These are phyloP conservation scores for Drosophila monieri DNA, from an alignment of 2,888 invertebrate genomes.

Conservation along the genomic window DNA sequence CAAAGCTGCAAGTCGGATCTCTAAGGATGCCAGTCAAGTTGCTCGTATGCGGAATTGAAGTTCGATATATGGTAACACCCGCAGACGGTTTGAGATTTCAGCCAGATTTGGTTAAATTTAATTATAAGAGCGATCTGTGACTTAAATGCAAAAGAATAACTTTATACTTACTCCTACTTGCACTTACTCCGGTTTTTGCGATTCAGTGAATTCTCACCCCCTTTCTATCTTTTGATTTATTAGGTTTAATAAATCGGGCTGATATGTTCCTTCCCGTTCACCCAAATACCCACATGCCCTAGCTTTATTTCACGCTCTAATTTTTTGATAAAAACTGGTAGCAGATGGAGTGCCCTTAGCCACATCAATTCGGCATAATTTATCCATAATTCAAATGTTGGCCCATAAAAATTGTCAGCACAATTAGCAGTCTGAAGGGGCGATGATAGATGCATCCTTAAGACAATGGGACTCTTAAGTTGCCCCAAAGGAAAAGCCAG, in stretches of 20 bases:
- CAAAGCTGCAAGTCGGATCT: slow-evolving; percentile 44
- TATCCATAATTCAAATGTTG: slow-evolving; percentile 62
- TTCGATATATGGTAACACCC: slow-evolving; percentile 64
- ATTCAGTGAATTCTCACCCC: not conserved
- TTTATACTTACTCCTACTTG: not conserved
- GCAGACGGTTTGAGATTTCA: slow-evolving; percentile 37
- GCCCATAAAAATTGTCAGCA: slow-evolving; percentile 74
- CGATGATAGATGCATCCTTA: slow-evolving; percentile 6
- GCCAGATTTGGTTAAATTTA: slow-evolving; percentile 60
- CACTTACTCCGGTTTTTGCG: not conserved
- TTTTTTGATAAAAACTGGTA: slow-evolving; percentile 68
- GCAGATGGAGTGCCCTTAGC: slow-evolving; percentile 64
- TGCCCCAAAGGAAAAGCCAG: slow-evolving; percentile 10
- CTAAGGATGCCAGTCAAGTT: slow-evolving; percentile 58
- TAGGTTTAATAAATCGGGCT: slow-evolving; percentile 63
- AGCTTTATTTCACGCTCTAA: slow-evolving; percentile 73
- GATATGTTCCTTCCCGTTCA: slow-evolving; percentile 2
- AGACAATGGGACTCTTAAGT: slow-evolving; percentile 30
- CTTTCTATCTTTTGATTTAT: slow-evolving; percentile 60
- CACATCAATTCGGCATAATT: slow-evolving; percentile 73
- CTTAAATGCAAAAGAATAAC: not conserved
- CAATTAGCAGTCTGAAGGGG: slow-evolving; percentile 58
- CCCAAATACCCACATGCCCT: slow-evolving; percentile 10
- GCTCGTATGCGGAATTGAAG: slow-evolving; percentile 68
- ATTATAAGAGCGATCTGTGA: slow-evolving; percentile 43